These are phyloP conservation scores for Pterophyllum scalare DNA, from an alignment of 2,113 vertebrate species.

Conservation along the genomic window DNA sequence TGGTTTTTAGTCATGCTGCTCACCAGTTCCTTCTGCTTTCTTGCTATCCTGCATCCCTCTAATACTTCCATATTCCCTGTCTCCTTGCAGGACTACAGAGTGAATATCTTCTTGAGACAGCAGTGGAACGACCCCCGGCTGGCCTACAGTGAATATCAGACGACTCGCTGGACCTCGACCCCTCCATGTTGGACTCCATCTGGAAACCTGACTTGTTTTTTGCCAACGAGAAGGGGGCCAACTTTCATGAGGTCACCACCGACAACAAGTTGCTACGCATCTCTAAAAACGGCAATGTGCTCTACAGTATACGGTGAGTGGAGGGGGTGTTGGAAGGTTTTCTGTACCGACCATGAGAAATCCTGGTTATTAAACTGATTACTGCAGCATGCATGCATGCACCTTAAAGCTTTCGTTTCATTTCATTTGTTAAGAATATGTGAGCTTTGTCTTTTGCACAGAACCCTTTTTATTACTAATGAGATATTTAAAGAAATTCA, in stretches of 20 bases:
- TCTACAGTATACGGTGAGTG: slow-evolving; percentile 95
- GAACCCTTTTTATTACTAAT: not conserved
- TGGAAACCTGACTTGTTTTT: slow-evolving; percentile 99
- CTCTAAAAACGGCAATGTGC: slow-evolving; percentile 94
- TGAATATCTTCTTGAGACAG: slow-evolving; percentile 98
- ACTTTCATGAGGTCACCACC: slow-evolving; percentile 98
- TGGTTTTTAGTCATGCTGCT: not conserved
- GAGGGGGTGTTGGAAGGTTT: not conserved
- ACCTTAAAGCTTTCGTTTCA: not conserved
- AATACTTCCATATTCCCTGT: not conserved
- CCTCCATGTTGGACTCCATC: slow-evolving; percentile 99
- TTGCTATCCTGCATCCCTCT: not conserved
- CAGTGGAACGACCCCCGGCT: slow-evolving; percentile 98
- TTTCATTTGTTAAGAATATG: not conserved
- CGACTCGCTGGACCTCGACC: slow-evolving; percentile 95
- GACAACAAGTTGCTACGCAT: slow-evolving; percentile 98
- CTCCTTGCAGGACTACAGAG: slow-evolving; percentile 90
- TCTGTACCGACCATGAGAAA: not conserved
- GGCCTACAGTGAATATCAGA: slow-evolving; percentile 97
- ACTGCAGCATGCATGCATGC: not conserved
- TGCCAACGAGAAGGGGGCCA: slow-evolving; percentile 97
- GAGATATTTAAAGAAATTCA: not conserved
- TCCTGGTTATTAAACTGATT: not conserved
- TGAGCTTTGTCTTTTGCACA: too few species aligned
- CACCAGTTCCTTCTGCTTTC: not conserved